A percentile compares a stretch with the other conserved stretches of the same genome.
These are phyloP conservation scores for Eutolmus rufibarbis DNA, from an alignment of 2,888 invertebrate genomes.

Conservation along the genomic window DNA sequence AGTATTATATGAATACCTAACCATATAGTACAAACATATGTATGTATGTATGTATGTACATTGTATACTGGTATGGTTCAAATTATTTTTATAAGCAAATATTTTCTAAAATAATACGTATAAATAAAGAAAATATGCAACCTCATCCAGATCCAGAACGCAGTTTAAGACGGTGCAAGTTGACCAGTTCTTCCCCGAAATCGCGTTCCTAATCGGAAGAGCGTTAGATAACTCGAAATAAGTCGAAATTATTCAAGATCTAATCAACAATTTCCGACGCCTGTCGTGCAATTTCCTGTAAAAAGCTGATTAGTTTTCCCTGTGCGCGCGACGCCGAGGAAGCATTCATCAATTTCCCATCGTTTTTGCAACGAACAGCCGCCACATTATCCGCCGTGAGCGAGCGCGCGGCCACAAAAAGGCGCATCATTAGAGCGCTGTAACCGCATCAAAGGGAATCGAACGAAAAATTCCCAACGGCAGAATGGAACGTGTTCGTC, in stretches of 20 bases:
- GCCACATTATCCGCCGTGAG: background rate
- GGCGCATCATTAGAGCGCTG: background rate
- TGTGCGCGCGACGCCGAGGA: background rate
- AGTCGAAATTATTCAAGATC: background rate
- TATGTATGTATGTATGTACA: too few relatives aligned
- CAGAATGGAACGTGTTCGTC: background rate
- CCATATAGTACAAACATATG: too few relatives aligned
- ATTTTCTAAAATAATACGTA: too few relatives aligned
- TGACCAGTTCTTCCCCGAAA: background rate
- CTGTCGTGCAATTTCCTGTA: conserved; percentile 1
- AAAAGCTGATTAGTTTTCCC: background rate
- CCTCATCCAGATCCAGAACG: background rate
- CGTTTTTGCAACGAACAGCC: background rate
- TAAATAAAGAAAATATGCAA: too few relatives aligned
- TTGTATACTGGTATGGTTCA: too few relatives aligned
- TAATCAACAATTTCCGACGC: background rate
- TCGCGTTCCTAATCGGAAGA: background rate
- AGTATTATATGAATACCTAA: too few relatives aligned
- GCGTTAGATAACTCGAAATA: background rate
- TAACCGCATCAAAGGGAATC: background rate
- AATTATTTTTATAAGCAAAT: too few relatives aligned
- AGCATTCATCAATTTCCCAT: conserved; percentile 15
- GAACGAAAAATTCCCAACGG: background rate
- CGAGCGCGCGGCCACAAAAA: background rate
- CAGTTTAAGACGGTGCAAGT: background rate